Conservation (phyloP, 1,140 invertebrate genomes). For the Steinernema khuongi region DNA sequence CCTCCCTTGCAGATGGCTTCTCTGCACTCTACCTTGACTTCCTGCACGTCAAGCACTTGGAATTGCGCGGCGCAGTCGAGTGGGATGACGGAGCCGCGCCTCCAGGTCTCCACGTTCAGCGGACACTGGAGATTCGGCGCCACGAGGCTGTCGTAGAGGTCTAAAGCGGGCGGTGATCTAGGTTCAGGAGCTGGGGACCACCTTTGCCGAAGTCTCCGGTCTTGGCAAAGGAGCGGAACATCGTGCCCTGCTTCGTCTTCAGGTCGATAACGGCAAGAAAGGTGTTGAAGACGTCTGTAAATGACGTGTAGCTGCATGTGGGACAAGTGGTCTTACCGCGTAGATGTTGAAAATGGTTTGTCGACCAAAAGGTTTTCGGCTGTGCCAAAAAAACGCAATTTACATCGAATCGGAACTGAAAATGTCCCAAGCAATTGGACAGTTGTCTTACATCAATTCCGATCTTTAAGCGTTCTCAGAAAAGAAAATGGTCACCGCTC, state of each 20-base stretch:
- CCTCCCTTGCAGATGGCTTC: too few relatives aligned
- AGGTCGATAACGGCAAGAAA: conserved; percentile 19
- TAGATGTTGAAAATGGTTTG: too few relatives aligned
- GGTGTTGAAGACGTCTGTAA: too few relatives aligned
- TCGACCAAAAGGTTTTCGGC: too few relatives aligned
- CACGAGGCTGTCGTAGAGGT: conserved; percentile 38
- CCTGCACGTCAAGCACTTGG: conserved; percentile 18
- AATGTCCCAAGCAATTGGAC: too few relatives aligned
- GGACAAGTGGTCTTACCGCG: too few relatives aligned
- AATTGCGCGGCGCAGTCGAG: conserved; percentile 20
- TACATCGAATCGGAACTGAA: too few relatives aligned
- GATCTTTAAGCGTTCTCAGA: too few relatives aligned
- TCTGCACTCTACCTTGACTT: conserved; percentile 20
- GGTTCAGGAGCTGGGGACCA: not conserved
- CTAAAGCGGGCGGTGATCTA: conserved; percentile 20
- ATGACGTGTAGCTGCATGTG: too few relatives aligned
- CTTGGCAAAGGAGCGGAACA: conserved; percentile 40
- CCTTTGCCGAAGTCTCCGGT: conserved; percentile 36
- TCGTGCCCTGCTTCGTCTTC: conserved; percentile 25
- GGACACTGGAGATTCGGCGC: conserved; percentile 34
- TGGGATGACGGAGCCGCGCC: conserved; percentile 26
- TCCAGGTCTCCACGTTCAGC: conserved; percentile 40
- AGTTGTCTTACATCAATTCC: too few relatives aligned
- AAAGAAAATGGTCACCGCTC: too few relatives aligned
- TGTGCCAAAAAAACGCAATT: too few relatives aligned